Percentiles rank a stretch among this genome's conserved stretches.
Evolutionary conservation across 2,113 vertebrate genomes (phyloP).

Genomic region (Opisthocomus hoazin): DNA sequence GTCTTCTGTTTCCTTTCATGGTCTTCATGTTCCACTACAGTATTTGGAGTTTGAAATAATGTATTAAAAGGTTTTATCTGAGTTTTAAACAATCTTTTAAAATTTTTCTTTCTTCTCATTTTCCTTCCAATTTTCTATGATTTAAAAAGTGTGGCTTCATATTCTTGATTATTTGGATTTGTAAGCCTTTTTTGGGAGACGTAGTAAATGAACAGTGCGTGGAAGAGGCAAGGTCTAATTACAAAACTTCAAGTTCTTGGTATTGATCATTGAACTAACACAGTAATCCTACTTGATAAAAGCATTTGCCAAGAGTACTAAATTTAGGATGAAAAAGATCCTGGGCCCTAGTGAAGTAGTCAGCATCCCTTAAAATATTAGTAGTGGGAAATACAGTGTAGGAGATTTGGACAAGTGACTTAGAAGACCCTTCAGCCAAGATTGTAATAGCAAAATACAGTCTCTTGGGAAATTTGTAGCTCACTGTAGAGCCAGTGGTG

Average conservation of each 20-base stretch:
- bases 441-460: not conserved
- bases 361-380: not conserved
- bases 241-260: not conserved
- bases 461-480: not conserved
- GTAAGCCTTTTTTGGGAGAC: not conserved
- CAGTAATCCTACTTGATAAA: not conserved
- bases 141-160: not conserved
- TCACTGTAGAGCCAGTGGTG: not conserved
- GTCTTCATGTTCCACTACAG: not conserved
- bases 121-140: rapidly evolving
- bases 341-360: not conserved
- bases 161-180: not conserved
- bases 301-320: not conserved
- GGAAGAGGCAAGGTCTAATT: not conserved
- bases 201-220: not conserved
- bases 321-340: not conserved
- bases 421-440: not conserved
- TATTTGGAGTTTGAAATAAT: not conserved
- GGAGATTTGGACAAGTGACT: not conserved
- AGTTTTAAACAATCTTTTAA: not conserved
- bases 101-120: not conserved
- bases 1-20: not conserved
- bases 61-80: not conserved
- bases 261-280: not conserved
- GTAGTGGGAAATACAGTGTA: not conserved